Percentiles rank a stretch among this genome's conserved stretches.
Conservation (phyloP, 1,140 invertebrate genomes). For the Pseudomyrmex flavicornis region DNA sequence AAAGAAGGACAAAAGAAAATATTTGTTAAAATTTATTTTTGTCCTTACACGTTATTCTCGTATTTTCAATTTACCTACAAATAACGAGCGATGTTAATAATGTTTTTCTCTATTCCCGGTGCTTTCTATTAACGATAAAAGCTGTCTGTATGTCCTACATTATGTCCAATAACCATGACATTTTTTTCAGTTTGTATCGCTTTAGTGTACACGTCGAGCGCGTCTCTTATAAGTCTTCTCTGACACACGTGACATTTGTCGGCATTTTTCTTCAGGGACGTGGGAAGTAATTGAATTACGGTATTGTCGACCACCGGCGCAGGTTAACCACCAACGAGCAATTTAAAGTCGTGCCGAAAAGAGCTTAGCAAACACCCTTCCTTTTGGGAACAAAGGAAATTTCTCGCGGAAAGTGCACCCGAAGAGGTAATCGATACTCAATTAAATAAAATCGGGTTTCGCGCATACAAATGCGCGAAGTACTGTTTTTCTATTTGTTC, state of each 20-base stretch:
- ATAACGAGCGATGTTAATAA: not conserved
- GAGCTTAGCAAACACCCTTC: not conserved
- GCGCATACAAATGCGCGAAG: not conserved
- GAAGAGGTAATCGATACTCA: not conserved
- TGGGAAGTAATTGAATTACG: constrained; percentile 51
- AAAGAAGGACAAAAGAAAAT: not conserved
- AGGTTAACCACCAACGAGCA: constrained; percentile 17
- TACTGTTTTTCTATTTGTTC: not conserved
- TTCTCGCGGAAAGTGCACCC: not conserved
- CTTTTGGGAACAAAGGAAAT: not conserved
- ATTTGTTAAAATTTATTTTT: too few species aligned
- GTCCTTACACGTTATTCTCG: not conserved
- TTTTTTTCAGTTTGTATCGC: constrained; percentile 36
- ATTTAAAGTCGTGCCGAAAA: constrained; percentile 15
- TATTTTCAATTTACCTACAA: not conserved
- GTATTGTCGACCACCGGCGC: not conserved
- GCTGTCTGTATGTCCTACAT: constrained; percentile 32
- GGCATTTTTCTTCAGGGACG: constrained; percentile 43
- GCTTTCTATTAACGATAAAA: constrained; percentile 21
- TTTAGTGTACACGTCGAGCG: constrained; percentile 19
- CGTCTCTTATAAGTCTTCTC: constrained; percentile 50
- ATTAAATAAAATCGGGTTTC: not conserved
- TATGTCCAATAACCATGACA: constrained; percentile 49
- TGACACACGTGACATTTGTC: constrained; percentile 35
- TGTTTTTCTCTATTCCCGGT: not conserved